Evolutionary conservation across 2,888 invertebrate species (phyloP).

Genomic region (Drosophila nigricruria): DNA sequence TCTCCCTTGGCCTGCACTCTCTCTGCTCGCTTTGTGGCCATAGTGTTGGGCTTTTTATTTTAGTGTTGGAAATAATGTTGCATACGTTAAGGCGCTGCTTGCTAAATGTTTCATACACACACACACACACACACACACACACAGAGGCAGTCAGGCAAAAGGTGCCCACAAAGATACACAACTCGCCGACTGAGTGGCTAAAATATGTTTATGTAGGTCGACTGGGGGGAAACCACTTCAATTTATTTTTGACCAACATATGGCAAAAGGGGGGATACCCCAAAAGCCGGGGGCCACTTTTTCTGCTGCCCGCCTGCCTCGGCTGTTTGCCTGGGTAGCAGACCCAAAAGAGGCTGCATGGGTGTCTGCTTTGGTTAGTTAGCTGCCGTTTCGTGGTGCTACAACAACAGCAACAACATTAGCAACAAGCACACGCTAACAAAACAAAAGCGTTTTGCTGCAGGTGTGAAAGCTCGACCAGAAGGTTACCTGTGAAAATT

Average conservation of each 20-base stretch:
- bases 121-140: conserved; percentile 25
- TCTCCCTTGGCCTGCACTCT: background rate
- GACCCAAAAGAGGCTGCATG: conserved; percentile 31
- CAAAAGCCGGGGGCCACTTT: conserved; percentile 42
- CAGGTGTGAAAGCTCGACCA: conserved; percentile 8
- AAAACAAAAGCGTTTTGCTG: conserved; percentile 21
- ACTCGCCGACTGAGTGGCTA: conserved; percentile 51
- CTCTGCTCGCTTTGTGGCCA: conserved; percentile 29
- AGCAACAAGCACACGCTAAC: conserved; percentile 23
- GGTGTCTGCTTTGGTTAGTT: conserved; percentile 59
- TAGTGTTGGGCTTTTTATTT: conserved; percentile 68
- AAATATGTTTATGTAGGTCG: conserved; percentile 68
- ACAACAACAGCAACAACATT: conserved; percentile 1
- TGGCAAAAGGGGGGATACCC: conserved; percentile 48
- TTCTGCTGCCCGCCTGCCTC: conserved; percentile 17
- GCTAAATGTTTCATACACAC: conserved; percentile 68
- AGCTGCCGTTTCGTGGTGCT: conserved; percentile 33
- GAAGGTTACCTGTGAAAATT: background rate
- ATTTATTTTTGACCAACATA: conserved; percentile 81
- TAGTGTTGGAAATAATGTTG: conserved; percentile 69
- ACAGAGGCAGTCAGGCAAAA: conserved; percentile 9
- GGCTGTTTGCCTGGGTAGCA: background rate
- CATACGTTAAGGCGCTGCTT: conserved; percentile 71
- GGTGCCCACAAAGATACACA: conserved; percentile 49
- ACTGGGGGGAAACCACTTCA: conserved; percentile 72